These are phyloP conservation scores for Tachysurus fulvidraco DNA, from an alignment of 2,113 vertebrate genomes.

Conservation along the genomic window DNA sequence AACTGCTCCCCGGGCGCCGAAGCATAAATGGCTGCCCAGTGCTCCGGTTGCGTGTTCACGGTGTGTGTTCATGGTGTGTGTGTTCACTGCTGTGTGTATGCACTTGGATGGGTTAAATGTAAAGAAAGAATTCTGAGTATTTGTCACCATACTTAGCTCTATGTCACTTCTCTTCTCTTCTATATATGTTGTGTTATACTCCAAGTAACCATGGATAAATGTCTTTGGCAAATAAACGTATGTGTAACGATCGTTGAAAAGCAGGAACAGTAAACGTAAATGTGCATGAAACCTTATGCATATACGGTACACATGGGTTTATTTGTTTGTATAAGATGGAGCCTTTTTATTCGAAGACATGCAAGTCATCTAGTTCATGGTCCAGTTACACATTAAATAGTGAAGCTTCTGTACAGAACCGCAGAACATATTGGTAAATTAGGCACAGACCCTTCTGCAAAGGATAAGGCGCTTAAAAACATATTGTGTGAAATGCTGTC, in stretches of 20 bases:
- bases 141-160: too few species aligned
- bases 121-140: too few species aligned
- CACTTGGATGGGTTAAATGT: too few species aligned
- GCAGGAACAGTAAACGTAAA: background rate
- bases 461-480: slow-evolving; percentile 1
- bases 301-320: background rate
- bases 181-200: background rate
- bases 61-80: too few species aligned
- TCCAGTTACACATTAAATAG: background rate
- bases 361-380: background rate
- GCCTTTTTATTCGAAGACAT: background rate
- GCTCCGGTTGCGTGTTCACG: too few species aligned
- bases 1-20: too few species aligned
- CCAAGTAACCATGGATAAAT: background rate
- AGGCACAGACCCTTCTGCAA: slow-evolving; percentile 22
- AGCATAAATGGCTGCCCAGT: too few species aligned
- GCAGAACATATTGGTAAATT: background rate
- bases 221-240: background rate
- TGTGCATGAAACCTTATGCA: background rate
- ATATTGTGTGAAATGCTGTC: background rate
- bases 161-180: too few species aligned
- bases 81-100: too few species aligned
- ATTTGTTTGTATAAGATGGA: background rate
- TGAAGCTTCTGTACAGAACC: slow-evolving; percentile 22
- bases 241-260: background rate